Evolutionary conservation across 1,140 invertebrate species (phyloP).

Genomic region (Forficula auricularia): DNA sequence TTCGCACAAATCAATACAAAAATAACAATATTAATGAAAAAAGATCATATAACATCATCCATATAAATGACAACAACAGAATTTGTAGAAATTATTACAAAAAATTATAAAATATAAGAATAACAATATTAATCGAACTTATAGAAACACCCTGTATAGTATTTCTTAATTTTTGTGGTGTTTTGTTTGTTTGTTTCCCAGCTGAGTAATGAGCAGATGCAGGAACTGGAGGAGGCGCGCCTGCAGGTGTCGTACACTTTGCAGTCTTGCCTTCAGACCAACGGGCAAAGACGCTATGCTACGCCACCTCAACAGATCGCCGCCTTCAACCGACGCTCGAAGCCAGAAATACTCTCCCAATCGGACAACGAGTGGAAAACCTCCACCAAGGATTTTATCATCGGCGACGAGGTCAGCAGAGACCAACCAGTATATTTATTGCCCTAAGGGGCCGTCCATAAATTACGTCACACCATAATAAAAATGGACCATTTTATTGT

Average conservation of each 20-base stretch:
- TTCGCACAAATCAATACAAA: too few species aligned
- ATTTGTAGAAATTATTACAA: too few species aligned
- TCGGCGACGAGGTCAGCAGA: conserved; percentile 49
- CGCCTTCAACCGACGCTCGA: conserved; percentile 59
- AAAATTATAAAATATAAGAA: too few species aligned
- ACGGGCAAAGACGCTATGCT: conserved; percentile 59
- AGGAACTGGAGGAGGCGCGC: conserved; percentile 66
- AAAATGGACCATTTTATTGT: too few species aligned
- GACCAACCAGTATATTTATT: conserved; percentile 4
- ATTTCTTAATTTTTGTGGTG: background rate
- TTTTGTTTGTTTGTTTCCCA: conserved; percentile 8
- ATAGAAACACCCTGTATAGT: too few species aligned
- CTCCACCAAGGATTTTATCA: conserved; percentile 37
- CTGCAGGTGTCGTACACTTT: conserved; percentile 64
- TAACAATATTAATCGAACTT: too few species aligned
- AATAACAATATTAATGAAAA: too few species aligned
- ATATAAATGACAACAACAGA: too few species aligned
- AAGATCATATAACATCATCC: too few species aligned
- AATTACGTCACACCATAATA: too few species aligned
- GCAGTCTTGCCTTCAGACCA: conserved; percentile 65
- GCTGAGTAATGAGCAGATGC: conserved; percentile 42
- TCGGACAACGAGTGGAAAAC: conserved; percentile 39
- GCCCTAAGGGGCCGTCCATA: too few species aligned
- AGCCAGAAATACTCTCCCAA: conserved; percentile 40
- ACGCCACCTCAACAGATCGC: conserved; percentile 75